phyloP scores from a whole-genome alignment of 2,888 invertebrate species.

The Drosophila paranaensis region DNA sequence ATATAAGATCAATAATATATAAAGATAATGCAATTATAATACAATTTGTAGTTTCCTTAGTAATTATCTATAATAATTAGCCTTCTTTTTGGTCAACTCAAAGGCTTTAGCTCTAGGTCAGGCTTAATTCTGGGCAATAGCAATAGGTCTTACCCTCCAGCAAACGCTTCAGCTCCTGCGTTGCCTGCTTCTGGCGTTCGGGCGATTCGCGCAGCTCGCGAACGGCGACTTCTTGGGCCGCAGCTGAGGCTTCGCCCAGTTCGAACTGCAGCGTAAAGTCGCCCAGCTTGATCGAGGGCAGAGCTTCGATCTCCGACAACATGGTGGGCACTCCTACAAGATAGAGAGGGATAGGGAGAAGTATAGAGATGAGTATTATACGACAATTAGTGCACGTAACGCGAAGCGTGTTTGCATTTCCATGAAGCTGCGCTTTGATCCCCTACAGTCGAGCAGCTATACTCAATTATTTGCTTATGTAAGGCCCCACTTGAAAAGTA shows the following conservation, averaged over 20 bases:
- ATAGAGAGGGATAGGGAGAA: neutral
- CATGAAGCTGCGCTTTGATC: constrained; percentile 18
- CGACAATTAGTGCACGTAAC: constrained; percentile 31
- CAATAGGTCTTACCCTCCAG: constrained; percentile 86
- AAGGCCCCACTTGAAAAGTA: constrained; percentile 5
- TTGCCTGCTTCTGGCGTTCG: constrained; percentile 87
- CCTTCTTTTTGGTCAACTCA: neutral
- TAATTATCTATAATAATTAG: too few relatives aligned
- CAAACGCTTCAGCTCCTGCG: constrained; percentile 86
- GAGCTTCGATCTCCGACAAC: constrained; percentile 89
- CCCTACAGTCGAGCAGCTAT: constrained; percentile 17
- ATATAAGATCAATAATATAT: too few relatives aligned
- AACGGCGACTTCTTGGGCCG: constrained; percentile 88
- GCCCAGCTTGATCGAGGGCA: constrained; percentile 89
- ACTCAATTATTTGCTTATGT: constrained; percentile 42
- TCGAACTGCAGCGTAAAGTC: constrained; percentile 87
- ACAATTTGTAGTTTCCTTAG: too few relatives aligned
- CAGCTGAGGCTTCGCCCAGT: constrained; percentile 87
- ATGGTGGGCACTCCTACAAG: constrained; percentile 88
- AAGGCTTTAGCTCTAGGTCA: neutral
- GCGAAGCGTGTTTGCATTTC: constrained; percentile 1
- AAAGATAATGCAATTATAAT: too few relatives aligned
- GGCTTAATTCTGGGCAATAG: neutral
- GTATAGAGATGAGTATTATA: constrained; percentile 23
- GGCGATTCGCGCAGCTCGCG: constrained; percentile 90